Base-by-base conservation (phyloP, 2,888 invertebrate species). In the Drosophila mulleri region DNA sequence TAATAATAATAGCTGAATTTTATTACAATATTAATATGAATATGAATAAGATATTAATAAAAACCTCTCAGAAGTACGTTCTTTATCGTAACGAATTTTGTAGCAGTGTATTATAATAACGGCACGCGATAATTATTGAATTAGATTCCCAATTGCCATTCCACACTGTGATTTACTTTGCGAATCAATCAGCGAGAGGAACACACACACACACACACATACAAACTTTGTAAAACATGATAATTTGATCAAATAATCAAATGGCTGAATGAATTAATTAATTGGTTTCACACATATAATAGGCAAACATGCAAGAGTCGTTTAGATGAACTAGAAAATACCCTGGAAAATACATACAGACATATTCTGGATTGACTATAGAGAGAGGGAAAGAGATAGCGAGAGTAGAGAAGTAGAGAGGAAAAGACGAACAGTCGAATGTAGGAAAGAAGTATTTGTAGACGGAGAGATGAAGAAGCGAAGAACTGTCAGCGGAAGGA, bases 151-250 rank as follows among this genome's bases (percentile, higher is more conserved):
- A 65, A 72, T 70, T 66, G 20, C 3, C 42, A 57, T 45, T 69
- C 63, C 62, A 60, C 35, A n/a, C 54, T 35, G 45, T 52, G 23
- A 71, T 70, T 79, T 64, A 61, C 79, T 59, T 62, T 29, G 39
- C 14, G 60, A 72, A 83, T 83, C 83, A 85, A 88, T 88, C 86
- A 70, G 50, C 50, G 61, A 39, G 52, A n/a, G 9, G n/a, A 41
- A 5, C 64, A 50, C 47, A 65, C 26, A 41, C 56, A 11, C 26
- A 44, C 56, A 11, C 65, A 50, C 48, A 65, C n/a, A 50, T 44
- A 63, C n/a, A 37, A 32, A 7, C n/a, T 62, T 9, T 77, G 61
- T 70, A 68, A 76, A 76, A 59, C 52, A 41, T 80, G 37, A 75
- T 70, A 58, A 67, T 68, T 61, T 67, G 56, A 72, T 60, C 57